Evolutionary conservation across 2,797 vertebrate genomes (phyloP).

Genomic region (Lithobates sylvaticus): DNA sequence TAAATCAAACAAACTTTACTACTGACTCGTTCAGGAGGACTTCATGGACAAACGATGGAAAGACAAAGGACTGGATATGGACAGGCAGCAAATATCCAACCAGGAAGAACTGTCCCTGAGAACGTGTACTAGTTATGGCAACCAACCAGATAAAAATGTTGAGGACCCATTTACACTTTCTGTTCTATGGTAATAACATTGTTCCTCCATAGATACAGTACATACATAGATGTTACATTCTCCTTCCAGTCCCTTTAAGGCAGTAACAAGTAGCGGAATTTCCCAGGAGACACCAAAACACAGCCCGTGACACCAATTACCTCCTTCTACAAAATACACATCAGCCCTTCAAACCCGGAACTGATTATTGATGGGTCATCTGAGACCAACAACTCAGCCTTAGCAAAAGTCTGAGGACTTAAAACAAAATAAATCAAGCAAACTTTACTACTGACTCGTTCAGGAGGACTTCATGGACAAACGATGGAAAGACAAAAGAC

Average conservation of each 20-base stretch:
- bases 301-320: constrained; percentile 15
- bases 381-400: neutral
- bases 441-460: neutral
- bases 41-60: neutral
- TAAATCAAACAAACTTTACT: constrained; percentile 12
- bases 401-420: neutral
- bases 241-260: too few species aligned
- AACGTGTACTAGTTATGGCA: too few species aligned
- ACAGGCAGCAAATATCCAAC: too few species aligned
- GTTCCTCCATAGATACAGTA: too few species aligned
- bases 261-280: too few species aligned
- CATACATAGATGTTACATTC: too few species aligned
- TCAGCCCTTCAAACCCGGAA: neutral
- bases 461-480: neutral
- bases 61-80: neutral
- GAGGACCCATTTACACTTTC: too few species aligned
- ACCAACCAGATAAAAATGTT: too few species aligned
- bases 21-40: neutral
- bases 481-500: neutral
- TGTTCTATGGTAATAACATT: too few species aligned
- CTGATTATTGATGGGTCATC: constrained; percentile 13
- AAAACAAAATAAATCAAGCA: neutral
- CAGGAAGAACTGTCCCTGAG: too few species aligned
- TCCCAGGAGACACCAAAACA: neutral
- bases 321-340: neutral